Base-by-base conservation (phyloP, 1,140 invertebrate genomes). In the Anastatus disparis region DNA sequence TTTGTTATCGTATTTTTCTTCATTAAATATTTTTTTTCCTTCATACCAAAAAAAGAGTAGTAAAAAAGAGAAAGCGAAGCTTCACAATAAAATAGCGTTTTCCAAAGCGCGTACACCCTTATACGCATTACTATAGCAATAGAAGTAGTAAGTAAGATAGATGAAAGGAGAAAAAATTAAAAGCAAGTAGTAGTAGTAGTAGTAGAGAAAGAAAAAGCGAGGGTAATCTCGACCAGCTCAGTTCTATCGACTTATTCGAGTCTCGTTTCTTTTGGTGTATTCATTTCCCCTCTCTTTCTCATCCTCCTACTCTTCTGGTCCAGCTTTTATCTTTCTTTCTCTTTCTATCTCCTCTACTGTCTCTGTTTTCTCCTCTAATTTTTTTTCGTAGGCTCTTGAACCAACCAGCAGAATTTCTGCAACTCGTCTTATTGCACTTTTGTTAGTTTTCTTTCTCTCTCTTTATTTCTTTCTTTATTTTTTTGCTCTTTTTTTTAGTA, bases 381-480 rank as follows among this genome's bases (percentile, higher is more conserved):
- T 24, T 20, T 74, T 79, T 79, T 76, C 76, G 72, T 75, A 72
- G 70, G 61, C 77, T 77, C 74, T 70, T 69, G 52, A 52, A 52
- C 61, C 66, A 67, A 66, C 74, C 56, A 70, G 73, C 72, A 74
- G 75, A 77, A 78, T 80, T 80, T 78, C 73, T 75, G 67, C 65
- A 73, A 76, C 74, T 78, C 74, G 65, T 80, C 78, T 78, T 79
- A 80, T 81, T 78, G 76, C 74, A 38, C 58, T 52, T 24, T 22
- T 40, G 26, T n/a, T n/a, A n/a, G n/a, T 38, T 65, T 50, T 40
- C 35, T 12, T 17, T 44, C 40, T 48, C 66, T 17, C 24, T 59
- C 66, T 52, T n/a, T n/a, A n/a, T n/a, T n/a, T n/a, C n/a, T n/a
- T n/a, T n/a, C n/a, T n/a, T 3, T n/a, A n/a, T n/a, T n/a, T n/a